phyloP scores from a whole-genome alignment of 2,113 vertebrate species.

The Morone saxatilis region DNA sequence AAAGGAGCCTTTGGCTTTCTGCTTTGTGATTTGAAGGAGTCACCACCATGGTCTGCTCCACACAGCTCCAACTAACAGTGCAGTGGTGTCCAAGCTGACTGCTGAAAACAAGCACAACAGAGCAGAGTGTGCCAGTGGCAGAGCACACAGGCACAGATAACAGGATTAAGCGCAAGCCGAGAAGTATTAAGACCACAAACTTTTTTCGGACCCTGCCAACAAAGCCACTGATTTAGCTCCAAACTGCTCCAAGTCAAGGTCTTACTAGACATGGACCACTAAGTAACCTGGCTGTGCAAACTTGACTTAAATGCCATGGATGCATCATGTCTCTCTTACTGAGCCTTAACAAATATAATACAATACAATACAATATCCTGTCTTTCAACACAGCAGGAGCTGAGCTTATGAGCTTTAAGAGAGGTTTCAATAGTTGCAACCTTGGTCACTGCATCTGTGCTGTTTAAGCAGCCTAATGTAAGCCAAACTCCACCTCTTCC shows the following conservation, averaged over 20 bases:
- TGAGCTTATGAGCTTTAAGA: neutral
- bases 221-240: constrained; percentile 38
- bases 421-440: neutral
- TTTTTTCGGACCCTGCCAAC: constrained; percentile 22
- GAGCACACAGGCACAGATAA: constrained; percentile 67
- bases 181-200: constrained; percentile 51
- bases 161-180: constrained; percentile 57
- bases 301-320: neutral
- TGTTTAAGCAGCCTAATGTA: neutral
- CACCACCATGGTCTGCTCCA: constrained; percentile 32
- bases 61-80: constrained; percentile 23
- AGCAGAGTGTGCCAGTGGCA: constrained; percentile 56
- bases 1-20: constrained; percentile 21
- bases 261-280: neutral
- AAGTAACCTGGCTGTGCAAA: neutral
- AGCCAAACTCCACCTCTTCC: neutral
- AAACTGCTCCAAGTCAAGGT: constrained; percentile 42
- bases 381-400: neutral
- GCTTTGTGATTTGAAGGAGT: constrained; percentile 46
- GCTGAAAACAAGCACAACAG: constrained; percentile 47
- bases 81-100: constrained; percentile 32
- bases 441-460: neutral
- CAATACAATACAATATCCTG: too few species aligned
- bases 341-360: neutral
- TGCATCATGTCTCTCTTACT: neutral